Percentiles rank a stretch among this genome's conserved stretches.
These are phyloP conservation scores for Gallinago paraguaiae DNA, from an alignment of 2,113 vertebrate species.

Conservation along the genomic window DNA sequence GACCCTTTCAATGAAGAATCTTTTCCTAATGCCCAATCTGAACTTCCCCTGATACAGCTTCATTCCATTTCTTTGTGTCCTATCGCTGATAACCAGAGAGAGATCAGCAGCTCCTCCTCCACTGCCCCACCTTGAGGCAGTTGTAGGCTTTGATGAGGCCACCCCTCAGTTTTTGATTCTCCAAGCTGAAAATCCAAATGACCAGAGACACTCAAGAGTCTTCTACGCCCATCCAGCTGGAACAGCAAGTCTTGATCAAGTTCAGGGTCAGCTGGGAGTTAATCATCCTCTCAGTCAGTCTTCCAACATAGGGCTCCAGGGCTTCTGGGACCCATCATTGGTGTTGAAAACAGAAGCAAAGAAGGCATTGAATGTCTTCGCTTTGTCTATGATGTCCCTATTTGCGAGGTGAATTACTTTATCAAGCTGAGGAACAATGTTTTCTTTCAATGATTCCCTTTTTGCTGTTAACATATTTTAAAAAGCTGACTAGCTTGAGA, in stretches of 20 bases:
- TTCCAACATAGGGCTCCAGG: not conserved
- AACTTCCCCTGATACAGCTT: not conserved
- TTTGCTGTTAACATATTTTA: not conserved
- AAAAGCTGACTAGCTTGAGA: not conserved
- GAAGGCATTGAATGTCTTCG: not conserved
- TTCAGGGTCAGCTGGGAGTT: not conserved
- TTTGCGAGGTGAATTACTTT: not conserved
- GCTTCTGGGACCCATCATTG: accelerated
- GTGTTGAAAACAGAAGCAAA: not conserved
- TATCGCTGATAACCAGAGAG: accelerated
- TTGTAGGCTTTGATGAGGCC: not conserved
- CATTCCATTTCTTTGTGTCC: not conserved
- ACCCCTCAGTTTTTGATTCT: no score
- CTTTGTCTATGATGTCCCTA: not conserved
- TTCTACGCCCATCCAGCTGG: not conserved
- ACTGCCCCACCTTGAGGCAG: not conserved
- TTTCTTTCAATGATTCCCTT: not conserved
- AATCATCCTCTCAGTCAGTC: not conserved
- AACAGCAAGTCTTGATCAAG: not conserved
- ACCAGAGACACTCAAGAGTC: no score
- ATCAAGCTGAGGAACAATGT: not conserved
- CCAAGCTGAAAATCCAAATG: no score
- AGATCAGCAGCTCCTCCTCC: not conserved
- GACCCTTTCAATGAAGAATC: not conserved
- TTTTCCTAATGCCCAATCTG: not conserved